A percentile compares a stretch with the other conserved stretches of the same genome.
Evolutionary conservation across 2,888 invertebrate genomes (phyloP).

Genomic region (Anarsia innoxiella): DNA sequence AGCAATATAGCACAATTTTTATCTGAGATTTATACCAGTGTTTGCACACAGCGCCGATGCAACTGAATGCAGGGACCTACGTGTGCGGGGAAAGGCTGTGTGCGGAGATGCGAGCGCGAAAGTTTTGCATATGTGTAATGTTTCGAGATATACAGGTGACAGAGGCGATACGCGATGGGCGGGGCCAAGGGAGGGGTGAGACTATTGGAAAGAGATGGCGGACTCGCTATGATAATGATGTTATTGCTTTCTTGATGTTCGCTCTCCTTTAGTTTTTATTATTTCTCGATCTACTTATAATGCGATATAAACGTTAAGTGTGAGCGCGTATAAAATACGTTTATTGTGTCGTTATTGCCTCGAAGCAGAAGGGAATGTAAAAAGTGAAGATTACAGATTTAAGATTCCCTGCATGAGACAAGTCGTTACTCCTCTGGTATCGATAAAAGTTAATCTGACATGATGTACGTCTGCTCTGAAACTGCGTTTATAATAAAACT

Average conservation of each 20-base stretch:
- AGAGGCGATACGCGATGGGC: conserved; percentile 69
- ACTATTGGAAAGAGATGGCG: conserved; percentile 74
- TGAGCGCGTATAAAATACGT: conserved; percentile 70
- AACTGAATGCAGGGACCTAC: conserved; percentile 23
- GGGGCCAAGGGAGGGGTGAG: conserved; percentile 66
- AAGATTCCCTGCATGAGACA: conserved; percentile 47
- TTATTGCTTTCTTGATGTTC: conserved; percentile 75
- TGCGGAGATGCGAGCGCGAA: conserved; percentile 60
- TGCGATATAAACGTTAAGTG: conserved; percentile 72
- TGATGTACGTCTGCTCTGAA: conserved; percentile 32
- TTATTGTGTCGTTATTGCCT: conserved; percentile 66
- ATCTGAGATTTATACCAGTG: conserved; percentile 68
- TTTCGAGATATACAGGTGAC: conserved; percentile 75
- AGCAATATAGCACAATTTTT: conserved; percentile 69
- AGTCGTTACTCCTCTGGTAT: conserved; percentile 33
- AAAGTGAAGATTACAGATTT: conserved; percentile 65
- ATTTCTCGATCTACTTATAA: conserved; percentile 74
- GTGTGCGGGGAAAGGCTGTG: conserved; percentile 34
- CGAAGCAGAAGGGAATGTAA: conserved; percentile 64
- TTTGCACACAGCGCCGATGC: conserved; percentile 30
- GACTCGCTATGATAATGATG: conserved; percentile 74
- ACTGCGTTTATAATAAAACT: too few relatives aligned
- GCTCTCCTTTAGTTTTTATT: conserved; percentile 70
- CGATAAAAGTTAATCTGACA: conserved; percentile 54
- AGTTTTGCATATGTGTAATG: conserved; percentile 76